A percentile compares a stretch with the other conserved stretches of the same genome.
These are phyloP conservation scores for Holothuria scabra DNA, from an alignment of 53 echinoderm and acorn worm genomes.

Conservation along the genomic window DNA sequence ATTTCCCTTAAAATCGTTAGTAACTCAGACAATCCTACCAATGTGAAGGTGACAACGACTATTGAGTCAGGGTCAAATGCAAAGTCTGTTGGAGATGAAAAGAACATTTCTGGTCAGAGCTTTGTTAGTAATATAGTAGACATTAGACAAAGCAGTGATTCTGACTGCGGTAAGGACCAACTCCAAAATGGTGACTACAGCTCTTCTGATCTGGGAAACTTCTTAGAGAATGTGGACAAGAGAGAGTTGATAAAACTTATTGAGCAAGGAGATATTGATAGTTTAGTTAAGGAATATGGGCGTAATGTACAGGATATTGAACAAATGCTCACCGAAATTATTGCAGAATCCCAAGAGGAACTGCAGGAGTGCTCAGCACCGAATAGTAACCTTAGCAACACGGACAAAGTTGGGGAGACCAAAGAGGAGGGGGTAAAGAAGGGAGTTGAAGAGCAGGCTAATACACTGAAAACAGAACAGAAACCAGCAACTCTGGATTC, in stretches of 20 bases:
- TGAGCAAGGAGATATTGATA: conserved; percentile 40
- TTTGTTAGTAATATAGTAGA: conserved; percentile 31
- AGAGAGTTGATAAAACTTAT: conserved; percentile 32
- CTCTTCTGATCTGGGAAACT: not conserved
- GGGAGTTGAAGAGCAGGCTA: not conserved
- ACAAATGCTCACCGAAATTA: conserved; percentile 24
- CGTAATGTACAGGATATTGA: conserved; percentile 33
- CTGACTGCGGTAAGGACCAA: not conserved
- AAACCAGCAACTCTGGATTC: not conserved
- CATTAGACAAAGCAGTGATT: not conserved
- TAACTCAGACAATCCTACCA: conserved; percentile 15
- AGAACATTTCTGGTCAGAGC: conserved; percentile 12
- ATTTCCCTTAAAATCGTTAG: conserved; percentile 32
- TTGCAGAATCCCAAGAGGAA: conserved; percentile 25
- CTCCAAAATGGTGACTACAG: not conserved
- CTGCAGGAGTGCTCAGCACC: conserved; percentile 28
- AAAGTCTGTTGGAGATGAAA: not conserved
- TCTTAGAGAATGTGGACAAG: conserved; percentile 13
- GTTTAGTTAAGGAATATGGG: not conserved
- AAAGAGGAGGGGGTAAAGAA: conserved; percentile 30
- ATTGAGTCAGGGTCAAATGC: conserved; percentile 15
- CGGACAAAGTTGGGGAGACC: conserved; percentile 7
- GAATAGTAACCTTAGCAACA: not conserved
- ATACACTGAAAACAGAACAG: conserved; percentile 10
- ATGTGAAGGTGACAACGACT: conserved; percentile 23